Base-by-base conservation (phyloP, 2,888 invertebrate genomes). In the Melitaea athalia region DNA sequence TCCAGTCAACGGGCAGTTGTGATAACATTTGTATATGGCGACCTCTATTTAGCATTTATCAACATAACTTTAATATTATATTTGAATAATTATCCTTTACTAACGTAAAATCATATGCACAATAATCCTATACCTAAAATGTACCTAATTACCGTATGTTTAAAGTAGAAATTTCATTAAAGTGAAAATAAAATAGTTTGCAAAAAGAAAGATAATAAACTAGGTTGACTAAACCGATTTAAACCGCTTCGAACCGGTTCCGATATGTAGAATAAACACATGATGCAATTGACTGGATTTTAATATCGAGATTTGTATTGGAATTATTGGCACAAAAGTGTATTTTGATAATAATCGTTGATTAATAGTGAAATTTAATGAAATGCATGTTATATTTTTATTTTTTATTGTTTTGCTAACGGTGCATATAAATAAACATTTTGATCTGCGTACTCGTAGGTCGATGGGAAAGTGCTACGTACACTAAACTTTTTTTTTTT, bases 191-290 rank as follows among this genome's bases (percentile, higher is more conserved):
- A 76, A 79, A 77, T 83, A 82, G 85, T 88, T 87, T 85, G 88
- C 89, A 85, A 87, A 87, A 88, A 87, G 82, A 83, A 85, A 81
- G 88, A 89, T 90, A 88, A 80, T 81, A 81, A 89, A 83, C 80
- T 89, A 82, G 89, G 90, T 89, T 88, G 85, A 73, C 78, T 61
- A 66, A 81, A 79, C 85, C 78, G 75, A 88, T 76, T 84, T 59
- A 61, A 77, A 81, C 89, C 74, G 81, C 89, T 76, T 84, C 60
- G 62, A 77, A 81, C 89, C 74, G 81, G 90, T 79, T 85, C 4
- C 45, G 15, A 17, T 14, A 24, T 52, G 59, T 59, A 11, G 49
- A 38, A 61, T 59, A 67, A 59, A 59, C 11, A 33, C 60, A 38
- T 66, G 42, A 42, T 15, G 57, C 31, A 57, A 57, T 57, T 10